Percentiles rank a stretch among this genome's conserved stretches.
Evolutionary conservation across 2,888 invertebrate species (phyloP).

Genomic region (Platycnemis pennipes): DNA sequence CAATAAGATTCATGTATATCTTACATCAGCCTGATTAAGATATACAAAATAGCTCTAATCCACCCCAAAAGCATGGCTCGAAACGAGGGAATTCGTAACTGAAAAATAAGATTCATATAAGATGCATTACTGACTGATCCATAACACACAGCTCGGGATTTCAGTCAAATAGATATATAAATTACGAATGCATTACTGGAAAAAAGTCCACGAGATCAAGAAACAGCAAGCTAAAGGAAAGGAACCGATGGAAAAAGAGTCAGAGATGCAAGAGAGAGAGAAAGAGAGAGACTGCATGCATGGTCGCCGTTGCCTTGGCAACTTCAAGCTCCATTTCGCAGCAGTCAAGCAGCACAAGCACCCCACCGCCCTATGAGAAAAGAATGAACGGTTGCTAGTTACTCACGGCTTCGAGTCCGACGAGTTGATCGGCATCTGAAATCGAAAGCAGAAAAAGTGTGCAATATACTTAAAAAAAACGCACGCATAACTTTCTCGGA

Average conservation of each 20-base stretch:
- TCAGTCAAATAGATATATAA: not conserved
- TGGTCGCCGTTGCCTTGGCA: not conserved
- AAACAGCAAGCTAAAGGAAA: not conserved
- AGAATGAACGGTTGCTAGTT: not conserved
- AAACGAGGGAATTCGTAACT: slow-evolving; percentile 9
- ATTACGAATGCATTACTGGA: not conserved
- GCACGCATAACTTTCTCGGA: not conserved
- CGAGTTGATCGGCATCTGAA: slow-evolving; percentile 37
- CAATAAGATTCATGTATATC: slow-evolving; percentile 26
- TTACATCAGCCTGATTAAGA: not conserved
- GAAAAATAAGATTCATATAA: slow-evolving; percentile 1
- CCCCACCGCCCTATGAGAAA: not conserved
- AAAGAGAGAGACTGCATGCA: not conserved
- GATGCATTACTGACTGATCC: not conserved
- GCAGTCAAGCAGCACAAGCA: not conserved
- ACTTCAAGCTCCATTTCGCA: not conserved
- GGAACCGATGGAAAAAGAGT: not conserved
- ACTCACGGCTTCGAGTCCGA: slow-evolving; percentile 56
- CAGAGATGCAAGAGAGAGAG: not conserved
- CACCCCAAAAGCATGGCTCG: slow-evolving; percentile 36
- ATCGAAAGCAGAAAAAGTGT: slow-evolving; percentile 12
- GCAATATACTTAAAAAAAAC: not conserved
- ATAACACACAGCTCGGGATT: not conserved
- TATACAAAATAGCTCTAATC: slow-evolving; percentile 33
- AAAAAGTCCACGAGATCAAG: not conserved